These are phyloP conservation scores for Aphelenchoides avenae DNA, from an alignment of 1,140 invertebrate genomes.

Conservation along the genomic window DNA sequence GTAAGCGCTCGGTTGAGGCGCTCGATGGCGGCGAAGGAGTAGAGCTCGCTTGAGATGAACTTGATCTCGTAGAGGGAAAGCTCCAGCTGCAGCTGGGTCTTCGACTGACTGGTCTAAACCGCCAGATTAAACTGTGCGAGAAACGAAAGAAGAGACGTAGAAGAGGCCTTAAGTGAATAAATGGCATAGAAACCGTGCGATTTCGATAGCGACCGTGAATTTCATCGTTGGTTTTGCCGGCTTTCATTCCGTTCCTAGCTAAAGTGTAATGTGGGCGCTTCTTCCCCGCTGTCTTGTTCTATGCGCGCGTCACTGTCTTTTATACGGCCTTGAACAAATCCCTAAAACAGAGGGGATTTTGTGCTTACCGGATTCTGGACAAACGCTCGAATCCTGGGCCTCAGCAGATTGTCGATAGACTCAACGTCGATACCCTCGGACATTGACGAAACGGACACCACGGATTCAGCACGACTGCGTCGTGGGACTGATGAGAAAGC, in stretches of 20 bases:
- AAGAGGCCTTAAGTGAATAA: too few species aligned
- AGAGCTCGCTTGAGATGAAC: slow-evolving; percentile 11
- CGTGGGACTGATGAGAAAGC: slow-evolving; percentile 16
- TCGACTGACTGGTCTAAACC: slow-evolving; percentile 1
- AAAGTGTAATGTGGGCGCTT: too few species aligned
- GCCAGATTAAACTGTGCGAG: too few species aligned
- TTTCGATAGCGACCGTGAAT: too few species aligned
- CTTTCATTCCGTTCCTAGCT: too few species aligned
- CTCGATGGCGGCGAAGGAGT: slow-evolving; percentile 9
- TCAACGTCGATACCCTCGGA: slow-evolving; percentile 18
- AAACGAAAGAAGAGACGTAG: too few species aligned
- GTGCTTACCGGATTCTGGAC: slow-evolving; percentile 17
- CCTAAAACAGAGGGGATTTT: too few species aligned
- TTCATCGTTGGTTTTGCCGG: too few species aligned
- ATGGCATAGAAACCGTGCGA: too few species aligned
- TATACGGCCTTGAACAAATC: too few species aligned
- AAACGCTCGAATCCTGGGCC: slow-evolving; percentile 4
- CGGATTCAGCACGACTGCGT: slow-evolving; percentile 8
- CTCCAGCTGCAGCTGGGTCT: slow-evolving; percentile 10
- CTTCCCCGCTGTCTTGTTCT: too few species aligned
- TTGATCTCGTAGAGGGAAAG: slow-evolving; percentile 17
- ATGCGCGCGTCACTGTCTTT: too few species aligned
- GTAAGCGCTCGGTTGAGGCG: slow-evolving; percentile 3
- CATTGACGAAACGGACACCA: slow-evolving; percentile 5
- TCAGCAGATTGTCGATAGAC: slow-evolving; percentile 11